phyloP scores from a whole-genome alignment of 2,113 vertebrate genomes.

The Mormoops blainvillei region DNA sequence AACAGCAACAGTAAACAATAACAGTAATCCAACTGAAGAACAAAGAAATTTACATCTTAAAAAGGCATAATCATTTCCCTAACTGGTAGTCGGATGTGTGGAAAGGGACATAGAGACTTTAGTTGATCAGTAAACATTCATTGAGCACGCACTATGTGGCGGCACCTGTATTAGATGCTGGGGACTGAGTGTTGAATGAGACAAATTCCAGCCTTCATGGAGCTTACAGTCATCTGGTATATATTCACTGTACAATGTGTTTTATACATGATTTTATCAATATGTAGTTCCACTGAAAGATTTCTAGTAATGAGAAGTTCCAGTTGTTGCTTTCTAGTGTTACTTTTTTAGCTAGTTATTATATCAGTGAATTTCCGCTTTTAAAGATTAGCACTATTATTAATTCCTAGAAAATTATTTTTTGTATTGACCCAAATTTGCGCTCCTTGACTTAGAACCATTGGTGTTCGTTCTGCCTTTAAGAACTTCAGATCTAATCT shows the following conservation, averaged over 20 bases:
- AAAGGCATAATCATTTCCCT: background rate
- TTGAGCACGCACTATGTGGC: background rate
- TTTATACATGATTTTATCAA: background rate
- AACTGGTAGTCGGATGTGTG: background rate
- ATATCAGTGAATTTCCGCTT: background rate
- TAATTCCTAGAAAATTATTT: slow-evolving; percentile 1
- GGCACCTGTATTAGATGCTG: background rate
- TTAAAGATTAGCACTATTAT: background rate
- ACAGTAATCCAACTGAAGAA: background rate
- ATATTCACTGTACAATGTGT: background rate
- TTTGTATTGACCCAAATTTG: background rate
- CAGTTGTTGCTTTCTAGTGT: background rate
- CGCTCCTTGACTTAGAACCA: background rate
- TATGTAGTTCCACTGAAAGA: background rate
- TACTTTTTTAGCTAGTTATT: background rate
- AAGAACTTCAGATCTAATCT: slow-evolving; percentile 1
- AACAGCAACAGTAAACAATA: background rate
- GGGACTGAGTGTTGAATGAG: background rate
- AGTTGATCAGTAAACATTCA: background rate
- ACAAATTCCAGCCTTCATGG: background rate
- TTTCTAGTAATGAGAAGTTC: background rate
- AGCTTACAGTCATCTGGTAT: background rate
- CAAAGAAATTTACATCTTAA: background rate
- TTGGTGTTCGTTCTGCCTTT: background rate
- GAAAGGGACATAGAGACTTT: background rate